Evolutionary conservation across 2,113 vertebrate genomes (phyloP), one percentile per base, ranked within the genome.

Genomic region (Alaudala cheleensis): DNA sequence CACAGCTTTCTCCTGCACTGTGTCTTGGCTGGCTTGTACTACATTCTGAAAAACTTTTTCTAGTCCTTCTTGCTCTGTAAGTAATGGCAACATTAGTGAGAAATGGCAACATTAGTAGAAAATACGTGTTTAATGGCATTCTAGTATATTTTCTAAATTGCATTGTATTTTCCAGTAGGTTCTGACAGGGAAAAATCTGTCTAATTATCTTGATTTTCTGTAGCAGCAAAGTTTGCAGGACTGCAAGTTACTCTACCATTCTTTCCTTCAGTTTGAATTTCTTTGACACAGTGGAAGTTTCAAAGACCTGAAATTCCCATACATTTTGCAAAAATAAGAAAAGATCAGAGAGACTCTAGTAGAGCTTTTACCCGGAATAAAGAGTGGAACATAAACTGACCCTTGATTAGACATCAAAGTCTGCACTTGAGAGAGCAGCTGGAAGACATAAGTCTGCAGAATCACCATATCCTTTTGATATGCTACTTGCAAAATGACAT

Each of bases 341-440:
- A 77, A 91, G 7, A 92, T 84, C 61, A 87, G 73, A 81, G 54
- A 50, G 42, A 26, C 13, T 53, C 40, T 61, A 42, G 23, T 70
- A 88, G 34, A 64, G 51, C 14, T 93, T 87, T 94, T 92, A 86
- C 60, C 28, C 12, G 69, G 80, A 90, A 81, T n/a, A 73, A 65
- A 91, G 62, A 83, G 33, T 8, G 26, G 24, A 86, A 21, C 17
- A 33, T 47, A 77, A 86, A 67, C 62, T 88, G 79, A 92, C 79
- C 88, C 64, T 81, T 92, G 67, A 82, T 88, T 81, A 92, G 50
- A 83, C 76, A 94, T 93, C 92, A 88, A 95, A 94, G 67, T 73
- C 7, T 44, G 34, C 24, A n/a, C 42, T 73, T 81, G 33, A 56
- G 71, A 88, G 34, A 62, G 58, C 58, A 93, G 79, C 66, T 93